phyloP scores from a whole-genome alignment of 2,888 invertebrate genomes.

The Pycnomerus fuliginosus region DNA sequence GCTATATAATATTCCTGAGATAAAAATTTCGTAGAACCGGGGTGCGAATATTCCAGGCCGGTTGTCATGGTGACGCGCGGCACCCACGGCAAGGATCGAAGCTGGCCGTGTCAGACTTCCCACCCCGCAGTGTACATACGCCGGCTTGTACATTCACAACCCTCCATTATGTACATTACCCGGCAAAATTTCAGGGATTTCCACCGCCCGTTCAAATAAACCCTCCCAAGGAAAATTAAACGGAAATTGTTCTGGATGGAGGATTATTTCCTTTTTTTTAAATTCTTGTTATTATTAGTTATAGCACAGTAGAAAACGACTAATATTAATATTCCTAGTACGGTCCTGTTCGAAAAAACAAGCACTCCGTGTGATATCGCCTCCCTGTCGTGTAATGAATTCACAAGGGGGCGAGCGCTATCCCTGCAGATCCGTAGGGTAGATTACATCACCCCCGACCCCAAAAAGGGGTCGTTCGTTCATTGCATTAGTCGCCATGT shows the following conservation, averaged over 20 bases:
- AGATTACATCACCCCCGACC: conserved; percentile 26
- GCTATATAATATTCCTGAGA: too few relatives aligned
- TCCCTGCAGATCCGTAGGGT: conserved; percentile 25
- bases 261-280: too few relatives aligned
- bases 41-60: conserved; percentile 41
- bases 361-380: conserved; percentile 24
- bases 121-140: conserved; percentile 54
- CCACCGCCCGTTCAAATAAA: too few relatives aligned
- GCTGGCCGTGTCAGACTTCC: conserved; percentile 53
- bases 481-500: conserved; percentile 43
- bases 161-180: too few relatives aligned
- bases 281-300: too few relatives aligned
- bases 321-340: too few relatives aligned
- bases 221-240: too few relatives aligned
- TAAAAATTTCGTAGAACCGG: too few relatives aligned
- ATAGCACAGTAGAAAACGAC: too few relatives aligned
- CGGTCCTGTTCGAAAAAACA: too few relatives aligned
- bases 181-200: too few relatives aligned
- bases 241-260: too few relatives aligned
- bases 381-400: conserved; percentile 24
- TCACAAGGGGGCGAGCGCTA: conserved; percentile 17
- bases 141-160: conserved; percentile 51
- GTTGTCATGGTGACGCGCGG: conserved; percentile 49
- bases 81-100: conserved; percentile 53
- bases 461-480: conserved; percentile 22